Conservation (phyloP, 2,888 invertebrate genomes). For the Steinernema hermaphroditum region DNA sequence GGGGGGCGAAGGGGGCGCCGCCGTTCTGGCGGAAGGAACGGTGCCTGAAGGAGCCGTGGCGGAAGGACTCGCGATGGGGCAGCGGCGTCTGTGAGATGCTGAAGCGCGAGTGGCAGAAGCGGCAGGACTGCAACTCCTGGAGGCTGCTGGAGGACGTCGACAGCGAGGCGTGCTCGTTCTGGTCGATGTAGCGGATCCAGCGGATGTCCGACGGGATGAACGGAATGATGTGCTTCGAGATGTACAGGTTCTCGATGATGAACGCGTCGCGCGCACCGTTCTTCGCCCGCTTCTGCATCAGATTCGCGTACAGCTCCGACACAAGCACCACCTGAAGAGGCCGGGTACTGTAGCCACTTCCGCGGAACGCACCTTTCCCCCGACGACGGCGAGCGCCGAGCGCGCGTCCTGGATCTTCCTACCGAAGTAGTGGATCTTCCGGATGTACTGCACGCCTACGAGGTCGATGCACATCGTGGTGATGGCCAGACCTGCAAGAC, state of each 20-base stretch:
- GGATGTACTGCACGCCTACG: slow-evolving; percentile 66
- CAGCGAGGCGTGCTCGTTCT: slow-evolving; percentile 52
- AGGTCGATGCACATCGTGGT: slow-evolving; percentile 67
- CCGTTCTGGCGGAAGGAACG: background rate
- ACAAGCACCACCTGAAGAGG: slow-evolving; percentile 66
- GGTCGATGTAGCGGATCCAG: slow-evolving; percentile 63
- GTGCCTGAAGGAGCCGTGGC: background rate
- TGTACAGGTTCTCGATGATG: slow-evolving; percentile 66
- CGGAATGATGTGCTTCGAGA: slow-evolving; percentile 66
- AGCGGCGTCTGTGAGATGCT: slow-evolving; percentile 45
- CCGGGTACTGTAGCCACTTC: no score
- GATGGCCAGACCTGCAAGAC: slow-evolving; percentile 64
- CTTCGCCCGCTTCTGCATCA: slow-evolving; percentile 65
- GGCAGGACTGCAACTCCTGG: slow-evolving; percentile 62
- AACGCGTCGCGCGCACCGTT: slow-evolving; percentile 62
- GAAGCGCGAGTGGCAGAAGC: slow-evolving; percentile 65
- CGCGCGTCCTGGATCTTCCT: slow-evolving; percentile 66
- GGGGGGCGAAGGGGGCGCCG: slow-evolving; percentile 2
- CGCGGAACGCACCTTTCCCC: slow-evolving; percentile 65
- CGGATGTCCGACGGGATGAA: slow-evolving; percentile 66
- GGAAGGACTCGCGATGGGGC: slow-evolving; percentile 18
- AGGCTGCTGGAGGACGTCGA: slow-evolving; percentile 57
- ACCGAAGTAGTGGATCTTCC: slow-evolving; percentile 67
- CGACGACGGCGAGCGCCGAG: slow-evolving; percentile 66
- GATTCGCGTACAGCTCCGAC: slow-evolving; percentile 66